Conservation (phyloP, 2,888 invertebrate species). For the Axea sp. region DNA sequence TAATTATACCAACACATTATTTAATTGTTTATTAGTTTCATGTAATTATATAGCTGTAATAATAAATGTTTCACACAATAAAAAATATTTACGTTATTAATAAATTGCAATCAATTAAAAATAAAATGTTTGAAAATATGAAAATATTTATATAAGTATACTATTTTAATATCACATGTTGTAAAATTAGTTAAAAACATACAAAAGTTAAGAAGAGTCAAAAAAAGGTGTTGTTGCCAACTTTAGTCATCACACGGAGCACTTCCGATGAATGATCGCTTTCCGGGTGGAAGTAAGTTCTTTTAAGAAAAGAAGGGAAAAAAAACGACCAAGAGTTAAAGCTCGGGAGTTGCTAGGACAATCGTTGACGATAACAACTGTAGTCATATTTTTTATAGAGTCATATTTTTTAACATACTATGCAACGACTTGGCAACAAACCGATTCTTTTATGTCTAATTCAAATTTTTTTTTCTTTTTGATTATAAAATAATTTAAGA, state of each 20-base stretch:
- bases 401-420: slow-evolving; percentile 17
- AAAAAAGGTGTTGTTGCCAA: slow-evolving; percentile 36
- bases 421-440: slow-evolving; percentile 18
- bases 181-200: slow-evolving; percentile 16
- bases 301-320: slow-evolving; percentile 45
- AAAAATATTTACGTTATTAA: too few species aligned
- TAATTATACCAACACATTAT: too few species aligned
- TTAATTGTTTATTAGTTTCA: too few species aligned
- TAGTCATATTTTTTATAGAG: slow-evolving; percentile 31
- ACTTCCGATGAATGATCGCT: slow-evolving; percentile 53
- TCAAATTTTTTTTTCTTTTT: neutral
- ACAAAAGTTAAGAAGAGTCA: slow-evolving; percentile 18
- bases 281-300: slow-evolving; percentile 50
- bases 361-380: slow-evolving; percentile 33
- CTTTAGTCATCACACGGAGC: slow-evolving; percentile 33
- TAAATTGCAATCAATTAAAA: too few species aligned
- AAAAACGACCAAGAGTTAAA: slow-evolving; percentile 44
- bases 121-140: too few species aligned
- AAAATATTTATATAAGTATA: too few species aligned
- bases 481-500: neutral
- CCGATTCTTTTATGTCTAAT: slow-evolving; percentile 2
- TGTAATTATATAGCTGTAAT: too few species aligned
- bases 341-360: slow-evolving; percentile 33
- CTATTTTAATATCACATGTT: too few species aligned
- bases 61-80: too few species aligned